Percentiles rank a stretch among this genome's conserved stretches.
Evolutionary conservation across 2,113 vertebrate genomes (phyloP).

Genomic region (Heterocephalus glaber): DNA sequence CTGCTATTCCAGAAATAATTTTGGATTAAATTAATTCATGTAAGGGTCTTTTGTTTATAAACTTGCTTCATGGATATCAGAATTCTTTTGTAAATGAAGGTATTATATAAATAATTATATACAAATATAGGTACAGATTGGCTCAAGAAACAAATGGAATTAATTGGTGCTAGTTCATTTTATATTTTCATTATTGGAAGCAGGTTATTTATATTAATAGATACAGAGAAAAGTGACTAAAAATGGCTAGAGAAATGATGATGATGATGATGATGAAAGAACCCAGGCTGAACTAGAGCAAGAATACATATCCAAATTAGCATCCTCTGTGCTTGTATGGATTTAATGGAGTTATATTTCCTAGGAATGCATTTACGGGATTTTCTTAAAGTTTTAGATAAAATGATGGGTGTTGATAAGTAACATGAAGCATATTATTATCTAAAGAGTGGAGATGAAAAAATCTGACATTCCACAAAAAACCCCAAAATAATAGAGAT

Average conservation of each 20-base stretch:
- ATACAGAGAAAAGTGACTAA: neutral
- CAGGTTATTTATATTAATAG: neutral
- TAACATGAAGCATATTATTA: neutral
- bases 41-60: neutral
- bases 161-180: neutral
- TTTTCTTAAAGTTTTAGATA: conserved; percentile 55
- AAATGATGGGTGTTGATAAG: neutral
- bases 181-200: conserved; percentile 12
- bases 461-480: neutral
- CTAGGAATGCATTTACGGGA: neutral
- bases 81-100: conserved; percentile 24
- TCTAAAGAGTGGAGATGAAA: neutral
- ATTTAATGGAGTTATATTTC: conserved; percentile 6
- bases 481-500: neutral
- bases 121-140: neutral
- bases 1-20: conserved; percentile 23
- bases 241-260: neutral
- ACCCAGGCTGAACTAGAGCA: neutral
- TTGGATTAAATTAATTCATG: conserved; percentile 21
- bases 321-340: neutral
- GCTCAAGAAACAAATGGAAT: conserved; percentile 46
- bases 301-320: neutral
- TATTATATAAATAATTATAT: neutral
- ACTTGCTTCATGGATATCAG: neutral
- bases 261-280: neutral